These are phyloP conservation scores for Platycheirus rosarum DNA, from an alignment of 2,888 invertebrate genomes.

Conservation along the genomic window DNA sequence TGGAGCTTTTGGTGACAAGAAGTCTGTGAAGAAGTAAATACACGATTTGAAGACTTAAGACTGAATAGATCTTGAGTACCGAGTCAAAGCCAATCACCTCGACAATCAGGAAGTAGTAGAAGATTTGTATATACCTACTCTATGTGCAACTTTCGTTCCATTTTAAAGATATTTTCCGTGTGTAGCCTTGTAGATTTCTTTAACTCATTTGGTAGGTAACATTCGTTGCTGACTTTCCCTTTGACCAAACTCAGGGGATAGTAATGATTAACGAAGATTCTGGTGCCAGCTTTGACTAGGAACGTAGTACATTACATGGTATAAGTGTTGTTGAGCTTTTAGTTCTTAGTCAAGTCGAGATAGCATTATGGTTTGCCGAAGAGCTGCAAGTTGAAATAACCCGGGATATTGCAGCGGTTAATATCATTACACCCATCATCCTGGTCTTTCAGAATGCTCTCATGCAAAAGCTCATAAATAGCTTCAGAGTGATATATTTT, in stretches of 20 bases:
- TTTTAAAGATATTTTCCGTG: slow-evolving; percentile 83
- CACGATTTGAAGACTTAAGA: slow-evolving; percentile 86
- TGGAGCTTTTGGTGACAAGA: slow-evolving; percentile 77
- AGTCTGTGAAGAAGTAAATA: slow-evolving; percentile 84
- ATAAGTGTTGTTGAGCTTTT: slow-evolving; percentile 84
- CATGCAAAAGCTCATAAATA: slow-evolving; percentile 87
- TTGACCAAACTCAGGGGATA: slow-evolving; percentile 82
- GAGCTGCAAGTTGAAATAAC: slow-evolving; percentile 87
- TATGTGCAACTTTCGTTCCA: slow-evolving; percentile 84
- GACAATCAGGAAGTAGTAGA: slow-evolving; percentile 87
- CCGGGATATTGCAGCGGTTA: slow-evolving; percentile 83
- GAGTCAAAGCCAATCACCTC: slow-evolving; percentile 83
- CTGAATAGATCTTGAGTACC: slow-evolving; percentile 79
- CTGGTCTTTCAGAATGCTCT: slow-evolving; percentile 70
- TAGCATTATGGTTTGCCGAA: slow-evolving; percentile 89
- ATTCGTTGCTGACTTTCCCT: slow-evolving; percentile 77
- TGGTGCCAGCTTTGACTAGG: slow-evolving; percentile 83
- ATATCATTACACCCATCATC: slow-evolving; percentile 73
- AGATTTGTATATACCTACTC: slow-evolving; percentile 87
- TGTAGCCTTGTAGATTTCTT: slow-evolving; percentile 78
- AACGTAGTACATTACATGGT: slow-evolving; percentile 84
- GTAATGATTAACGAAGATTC: slow-evolving; percentile 83
- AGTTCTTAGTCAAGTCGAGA: slow-evolving; percentile 84
- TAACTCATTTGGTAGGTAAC: slow-evolving; percentile 71
- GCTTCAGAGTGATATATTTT: slow-evolving; percentile 85